Evolutionary conservation across 2,888 invertebrate species (phyloP).

Genomic region (Liposcelis brunnea): DNA sequence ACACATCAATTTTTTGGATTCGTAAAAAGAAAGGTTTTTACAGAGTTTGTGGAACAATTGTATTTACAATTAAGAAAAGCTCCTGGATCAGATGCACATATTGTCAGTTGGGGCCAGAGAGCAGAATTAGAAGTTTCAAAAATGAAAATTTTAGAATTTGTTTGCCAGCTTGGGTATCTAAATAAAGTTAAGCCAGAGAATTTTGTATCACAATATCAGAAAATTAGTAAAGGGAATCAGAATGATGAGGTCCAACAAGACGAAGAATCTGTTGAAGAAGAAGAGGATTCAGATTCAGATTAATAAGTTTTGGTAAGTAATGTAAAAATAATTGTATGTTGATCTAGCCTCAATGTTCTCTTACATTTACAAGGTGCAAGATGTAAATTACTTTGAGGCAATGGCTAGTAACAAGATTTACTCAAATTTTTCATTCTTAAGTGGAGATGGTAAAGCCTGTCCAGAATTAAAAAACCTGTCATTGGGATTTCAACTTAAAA

Average conservation of each 20-base stretch:
- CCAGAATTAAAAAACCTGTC: too few species aligned
- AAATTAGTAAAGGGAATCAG: not conserved
- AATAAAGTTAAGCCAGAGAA: not conserved
- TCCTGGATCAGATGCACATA: not conserved
- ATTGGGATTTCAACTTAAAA: too few species aligned
- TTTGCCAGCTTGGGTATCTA: not conserved
- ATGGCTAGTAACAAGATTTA: too few species aligned
- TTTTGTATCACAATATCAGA: conserved; percentile 4
- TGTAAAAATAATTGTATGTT: too few species aligned
- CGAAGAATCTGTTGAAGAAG: not conserved
- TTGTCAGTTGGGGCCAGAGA: not conserved
- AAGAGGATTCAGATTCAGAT: too few species aligned
- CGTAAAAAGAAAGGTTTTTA: not conserved
- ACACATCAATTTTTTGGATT: not conserved
- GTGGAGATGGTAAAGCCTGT: too few species aligned
- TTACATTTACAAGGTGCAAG: too few species aligned
- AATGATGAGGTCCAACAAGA: not conserved
- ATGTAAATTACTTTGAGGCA: too few species aligned
- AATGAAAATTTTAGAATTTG: conserved; percentile 1
- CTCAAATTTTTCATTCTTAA: too few species aligned
- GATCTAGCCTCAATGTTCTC: too few species aligned
- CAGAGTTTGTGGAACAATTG: conserved; percentile 1
- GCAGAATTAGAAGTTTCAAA: not conserved
- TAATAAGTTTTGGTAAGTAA: too few species aligned
- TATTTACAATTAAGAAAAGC: not conserved